These are phyloP conservation scores for Telmatherina bonti DNA, from an alignment of 2,797 vertebrate species.

Conservation along the genomic window DNA sequence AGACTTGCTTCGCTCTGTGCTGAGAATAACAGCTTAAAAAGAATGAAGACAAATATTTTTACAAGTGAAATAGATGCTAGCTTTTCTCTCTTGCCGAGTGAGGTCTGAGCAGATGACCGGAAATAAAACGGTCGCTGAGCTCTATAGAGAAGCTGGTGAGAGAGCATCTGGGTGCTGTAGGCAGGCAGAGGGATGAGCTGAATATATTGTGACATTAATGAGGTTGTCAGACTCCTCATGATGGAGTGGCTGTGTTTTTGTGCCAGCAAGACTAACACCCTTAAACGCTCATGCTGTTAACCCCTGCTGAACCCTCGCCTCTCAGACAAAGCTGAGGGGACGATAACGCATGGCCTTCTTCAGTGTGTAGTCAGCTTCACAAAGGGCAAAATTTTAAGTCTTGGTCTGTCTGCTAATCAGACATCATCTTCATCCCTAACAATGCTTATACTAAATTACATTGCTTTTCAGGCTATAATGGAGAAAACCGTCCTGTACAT, in stretches of 20 bases:
- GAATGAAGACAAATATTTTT: slow-evolving; percentile 68
- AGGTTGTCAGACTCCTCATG: slow-evolving; percentile 79
- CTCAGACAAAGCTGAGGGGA: slow-evolving; percentile 68
- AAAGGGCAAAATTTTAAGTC: slow-evolving; percentile 12
- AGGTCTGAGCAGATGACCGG: slow-evolving; percentile 53
- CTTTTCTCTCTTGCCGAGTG: slow-evolving; percentile 26
- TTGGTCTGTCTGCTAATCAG: neutral
- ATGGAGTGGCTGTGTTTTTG: slow-evolving; percentile 83
- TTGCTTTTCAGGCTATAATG: slow-evolving; percentile 13
- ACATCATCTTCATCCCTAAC: slow-evolving; percentile 12
- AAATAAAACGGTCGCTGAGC: slow-evolving; percentile 64
- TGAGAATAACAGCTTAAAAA: slow-evolving; percentile 50
- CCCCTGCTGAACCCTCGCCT: slow-evolving; percentile 75
- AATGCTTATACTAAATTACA: slow-evolving; percentile 19
- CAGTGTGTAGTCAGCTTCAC: slow-evolving; percentile 45
- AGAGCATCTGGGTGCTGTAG: slow-evolving; percentile 73
- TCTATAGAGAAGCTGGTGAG: slow-evolving; percentile 55
- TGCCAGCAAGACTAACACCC: slow-evolving; percentile 78
- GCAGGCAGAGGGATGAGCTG: slow-evolving; percentile 72
- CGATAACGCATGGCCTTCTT: slow-evolving; percentile 55
- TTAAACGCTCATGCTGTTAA: slow-evolving; percentile 82
- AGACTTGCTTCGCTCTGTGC: slow-evolving; percentile 43
- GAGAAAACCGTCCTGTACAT: slow-evolving; percentile 27
- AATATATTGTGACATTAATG: slow-evolving; percentile 86
- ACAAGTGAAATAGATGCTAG: slow-evolving; percentile 44